These are phyloP conservation scores for Gambelia wislizenii DNA, from an alignment of 2,797 vertebrate genomes.

Conservation along the genomic window DNA sequence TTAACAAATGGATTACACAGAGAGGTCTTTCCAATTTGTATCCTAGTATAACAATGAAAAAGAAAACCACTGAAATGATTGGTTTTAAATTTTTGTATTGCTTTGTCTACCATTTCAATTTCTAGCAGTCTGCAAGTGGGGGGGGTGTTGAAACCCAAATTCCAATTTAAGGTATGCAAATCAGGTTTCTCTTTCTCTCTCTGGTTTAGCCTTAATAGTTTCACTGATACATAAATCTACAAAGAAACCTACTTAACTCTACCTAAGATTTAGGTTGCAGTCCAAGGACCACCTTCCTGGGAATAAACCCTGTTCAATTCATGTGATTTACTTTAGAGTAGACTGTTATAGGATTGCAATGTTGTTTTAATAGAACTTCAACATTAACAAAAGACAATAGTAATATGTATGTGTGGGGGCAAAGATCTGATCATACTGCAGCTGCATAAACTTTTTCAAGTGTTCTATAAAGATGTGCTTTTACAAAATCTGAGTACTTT, in stretches of 20 bases:
- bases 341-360: background rate
- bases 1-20: background rate
- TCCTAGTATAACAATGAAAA: background rate
- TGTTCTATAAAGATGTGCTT: slow-evolving; percentile 62
- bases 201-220: background rate
- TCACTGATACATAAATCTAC: background rate
- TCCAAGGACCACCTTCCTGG: background rate
- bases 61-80: background rate
- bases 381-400: slow-evolving; percentile 29
- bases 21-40: background rate
- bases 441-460: slow-evolving; percentile 56
- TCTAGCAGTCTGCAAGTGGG: background rate
- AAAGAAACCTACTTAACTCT: slow-evolving; percentile 37
- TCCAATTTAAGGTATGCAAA: background rate
- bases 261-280: background rate
- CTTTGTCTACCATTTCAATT: background rate
- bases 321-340: background rate
- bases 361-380: slow-evolving; percentile 40
- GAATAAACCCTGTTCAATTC: background rate
- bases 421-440: slow-evolving; percentile 42
- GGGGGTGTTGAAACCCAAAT: background rate
- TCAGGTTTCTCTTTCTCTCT: background rate
- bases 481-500: slow-evolving; percentile 43
- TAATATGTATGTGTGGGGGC: too few relatives aligned
- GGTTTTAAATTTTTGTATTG: background rate